Evolutionary conservation across 1,140 invertebrate genomes (phyloP).

Genomic region (Heliconius congener): DNA sequence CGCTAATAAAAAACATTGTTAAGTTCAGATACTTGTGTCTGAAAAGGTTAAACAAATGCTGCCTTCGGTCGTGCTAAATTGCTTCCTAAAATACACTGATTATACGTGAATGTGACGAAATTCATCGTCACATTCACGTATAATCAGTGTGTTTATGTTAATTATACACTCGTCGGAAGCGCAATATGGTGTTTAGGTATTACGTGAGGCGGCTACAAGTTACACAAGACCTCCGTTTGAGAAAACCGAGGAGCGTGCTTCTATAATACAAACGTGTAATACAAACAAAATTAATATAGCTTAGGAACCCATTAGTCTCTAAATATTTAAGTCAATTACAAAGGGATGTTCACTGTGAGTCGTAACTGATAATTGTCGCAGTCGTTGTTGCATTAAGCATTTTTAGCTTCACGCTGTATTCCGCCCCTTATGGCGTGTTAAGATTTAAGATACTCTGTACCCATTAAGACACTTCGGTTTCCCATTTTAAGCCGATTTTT

Average conservation of each 20-base stretch:
- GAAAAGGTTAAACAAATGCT: neutral
- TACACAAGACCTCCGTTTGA: neutral
- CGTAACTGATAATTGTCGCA: neutral
- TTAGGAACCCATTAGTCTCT: neutral
- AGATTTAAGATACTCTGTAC: too few relatives aligned
- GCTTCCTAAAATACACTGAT: neutral
- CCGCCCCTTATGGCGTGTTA: too few relatives aligned
- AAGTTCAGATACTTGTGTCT: neutral
- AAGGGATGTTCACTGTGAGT: neutral
- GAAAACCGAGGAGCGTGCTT: neutral
- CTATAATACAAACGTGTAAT: neutral
- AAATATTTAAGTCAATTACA: neutral
- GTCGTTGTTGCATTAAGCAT: neutral
- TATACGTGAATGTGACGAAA: too few relatives aligned
- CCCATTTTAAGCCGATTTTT: too few relatives aligned
- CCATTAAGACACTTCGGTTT: too few relatives aligned
- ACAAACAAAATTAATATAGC: slow-evolving; percentile 8
- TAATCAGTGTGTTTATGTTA: neutral
- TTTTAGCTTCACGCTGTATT: neutral
- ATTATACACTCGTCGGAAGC: neutral
- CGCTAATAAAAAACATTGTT: too few relatives aligned
- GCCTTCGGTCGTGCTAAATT: neutral
- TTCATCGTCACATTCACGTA: neutral
- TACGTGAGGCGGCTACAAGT: neutral
- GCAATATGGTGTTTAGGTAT: neutral